Base-by-base conservation (phyloP, 2,888 invertebrate genomes). In the Atrina japonica region DNA sequence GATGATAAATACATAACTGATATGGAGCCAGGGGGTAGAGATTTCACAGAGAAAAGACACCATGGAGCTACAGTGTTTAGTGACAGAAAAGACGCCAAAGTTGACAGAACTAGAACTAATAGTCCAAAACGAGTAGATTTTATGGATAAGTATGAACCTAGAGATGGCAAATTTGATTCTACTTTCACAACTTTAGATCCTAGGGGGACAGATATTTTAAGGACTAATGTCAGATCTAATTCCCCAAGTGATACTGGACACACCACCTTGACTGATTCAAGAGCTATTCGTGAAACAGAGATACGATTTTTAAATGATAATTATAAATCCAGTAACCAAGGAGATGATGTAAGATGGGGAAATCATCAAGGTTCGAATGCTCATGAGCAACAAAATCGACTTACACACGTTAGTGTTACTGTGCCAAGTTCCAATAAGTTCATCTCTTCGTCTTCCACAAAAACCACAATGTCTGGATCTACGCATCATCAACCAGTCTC, bases 261-360 rank as follows among this genome's bases (percentile, higher is more conserved):
- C 50, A 77, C 80, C 7, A 84, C 83, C 3, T 63, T 83, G 29
- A 86, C 85, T 29, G 82, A 84, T 73, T 82, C 85, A 18, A 66
- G 82, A 6, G 85, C 85, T 49, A 76, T 86, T 35, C 71, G 85
- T 40, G 85, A 86, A 70, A 86, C 86, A 0, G 84, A 86, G 58
- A 82, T 86, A 35, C 75, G 83, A 53, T 86, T 86, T 70, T 70
- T 86, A 21, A 86, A 86, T 65, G 81, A 84, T 60, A 69, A 83
- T 65, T 70, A 27, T 35, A 47, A 64, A 49, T 43, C 66, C 3
- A 40, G 53, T 40, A 63, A 67, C 29, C 11, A 27, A 16, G 43
- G 25, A 30, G 49, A 72, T 29, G 76, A 80, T 47, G 41, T 71
- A 2, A 66, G 77, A 56, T 29, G 67, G 67, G 70, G 59, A 3